Evolutionary conservation across 1,140 invertebrate genomes (phyloP).

Genomic region (Drosophila pseudoobscura): DNA sequence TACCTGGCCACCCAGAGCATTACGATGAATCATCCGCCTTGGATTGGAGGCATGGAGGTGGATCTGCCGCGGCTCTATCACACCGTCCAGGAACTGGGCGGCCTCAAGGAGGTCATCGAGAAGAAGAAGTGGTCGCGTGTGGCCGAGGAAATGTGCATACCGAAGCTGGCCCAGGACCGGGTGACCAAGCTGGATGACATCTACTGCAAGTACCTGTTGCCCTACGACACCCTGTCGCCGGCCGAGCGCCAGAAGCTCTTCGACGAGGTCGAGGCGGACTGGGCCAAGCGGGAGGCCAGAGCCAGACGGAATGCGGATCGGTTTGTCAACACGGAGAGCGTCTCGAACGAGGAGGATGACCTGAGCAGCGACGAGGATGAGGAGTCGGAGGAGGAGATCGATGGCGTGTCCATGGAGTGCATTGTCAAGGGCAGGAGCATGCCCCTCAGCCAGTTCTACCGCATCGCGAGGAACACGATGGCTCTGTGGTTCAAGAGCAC

Average conservation of each 20-base stretch:
- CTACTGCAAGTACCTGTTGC: slow-evolving; percentile 96
- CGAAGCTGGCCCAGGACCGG: slow-evolving; percentile 92
- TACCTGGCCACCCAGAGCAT: slow-evolving; percentile 92
- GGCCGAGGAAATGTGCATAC: slow-evolving; percentile 94
- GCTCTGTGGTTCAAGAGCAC: slow-evolving; percentile 90
- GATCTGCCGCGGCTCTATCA: slow-evolving; percentile 94
- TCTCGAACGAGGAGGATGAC: slow-evolving; percentile 82
- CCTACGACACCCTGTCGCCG: slow-evolving; percentile 93
- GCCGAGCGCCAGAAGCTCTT: slow-evolving; percentile 90
- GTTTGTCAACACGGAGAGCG: slow-evolving; percentile 84
- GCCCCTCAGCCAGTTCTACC: slow-evolving; percentile 91
- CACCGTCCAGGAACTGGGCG: slow-evolving; percentile 93
- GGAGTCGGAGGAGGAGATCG: slow-evolving; percentile 87
- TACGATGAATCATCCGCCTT: slow-evolving; percentile 89
- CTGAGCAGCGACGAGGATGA: slow-evolving; percentile 83
- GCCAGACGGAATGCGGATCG: slow-evolving; percentile 84
- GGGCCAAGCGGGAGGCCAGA: slow-evolving; percentile 87
- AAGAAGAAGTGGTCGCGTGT: slow-evolving; percentile 96
- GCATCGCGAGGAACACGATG: slow-evolving; percentile 93
- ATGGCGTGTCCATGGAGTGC: slow-evolving; percentile 90
- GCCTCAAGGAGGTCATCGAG: slow-evolving; percentile 94
- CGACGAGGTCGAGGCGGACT: slow-evolving; percentile 90
- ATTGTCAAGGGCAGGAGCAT: slow-evolving; percentile 92
- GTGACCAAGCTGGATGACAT: slow-evolving; percentile 94
- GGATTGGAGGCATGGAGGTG: slow-evolving; percentile 94